Evolutionary conservation across 1,140 invertebrate species (phyloP).

Genomic region (Dolichoris vasculosae): DNA sequence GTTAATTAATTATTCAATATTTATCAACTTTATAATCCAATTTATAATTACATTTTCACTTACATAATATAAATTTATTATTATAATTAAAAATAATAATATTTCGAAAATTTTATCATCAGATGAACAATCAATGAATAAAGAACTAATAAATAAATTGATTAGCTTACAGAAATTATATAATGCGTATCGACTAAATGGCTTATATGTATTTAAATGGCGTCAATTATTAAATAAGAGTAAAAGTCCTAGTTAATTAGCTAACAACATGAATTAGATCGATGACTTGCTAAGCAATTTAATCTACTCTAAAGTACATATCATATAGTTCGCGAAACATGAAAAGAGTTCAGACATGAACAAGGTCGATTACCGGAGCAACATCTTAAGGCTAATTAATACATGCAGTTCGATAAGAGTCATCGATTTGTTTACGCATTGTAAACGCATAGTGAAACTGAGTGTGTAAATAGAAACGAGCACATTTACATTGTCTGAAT

Average conservation of each 20-base stretch:
- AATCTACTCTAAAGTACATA: background rate
- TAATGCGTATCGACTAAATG: no score
- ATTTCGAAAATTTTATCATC: background rate
- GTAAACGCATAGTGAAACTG: background rate
- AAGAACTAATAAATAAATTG: no score
- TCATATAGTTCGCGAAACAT: background rate
- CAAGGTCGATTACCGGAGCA: conserved; percentile 54
- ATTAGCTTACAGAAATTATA: no score
- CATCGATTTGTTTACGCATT: background rate
- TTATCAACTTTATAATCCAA: no score
- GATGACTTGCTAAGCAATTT: background rate
- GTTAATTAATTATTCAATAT: background rate
- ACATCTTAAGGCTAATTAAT: conserved; percentile 61
- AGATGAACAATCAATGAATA: no score
- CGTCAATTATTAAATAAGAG: background rate
- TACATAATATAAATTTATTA: background rate
- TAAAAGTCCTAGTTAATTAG: background rate
- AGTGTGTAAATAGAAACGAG: background rate
- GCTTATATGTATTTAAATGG: background rate
- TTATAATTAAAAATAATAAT: background rate
- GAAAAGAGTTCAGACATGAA: background rate
- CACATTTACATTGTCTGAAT: no score
- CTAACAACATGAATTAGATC: background rate
- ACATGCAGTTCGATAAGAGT: conserved; percentile 7
- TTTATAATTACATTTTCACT: no score